Percentiles rank a stretch among this genome's conserved stretches.
These are phyloP conservation scores for Cotesia vestalis DNA, from an alignment of 1,140 invertebrate species.

Conservation along the genomic window DNA sequence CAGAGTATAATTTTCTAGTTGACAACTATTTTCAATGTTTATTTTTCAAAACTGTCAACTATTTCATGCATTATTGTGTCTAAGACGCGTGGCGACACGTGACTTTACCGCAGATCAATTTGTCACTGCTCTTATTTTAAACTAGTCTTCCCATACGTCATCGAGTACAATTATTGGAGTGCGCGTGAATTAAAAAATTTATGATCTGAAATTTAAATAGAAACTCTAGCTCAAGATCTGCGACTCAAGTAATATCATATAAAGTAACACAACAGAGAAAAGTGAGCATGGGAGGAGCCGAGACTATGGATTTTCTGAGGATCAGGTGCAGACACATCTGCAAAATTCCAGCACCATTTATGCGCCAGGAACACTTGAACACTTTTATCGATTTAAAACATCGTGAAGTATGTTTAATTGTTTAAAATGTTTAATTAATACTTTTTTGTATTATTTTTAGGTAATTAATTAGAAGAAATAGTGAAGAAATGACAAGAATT, in stretches of 20 bases:
- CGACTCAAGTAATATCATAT: too few species aligned
- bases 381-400: background rate
- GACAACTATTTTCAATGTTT: constrained; percentile 9
- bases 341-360: background rate
- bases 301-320: constrained; percentile 41
- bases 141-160: too few species aligned
- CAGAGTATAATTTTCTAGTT: constrained; percentile 15
- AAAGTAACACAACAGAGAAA: too few species aligned
- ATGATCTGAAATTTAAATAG: too few species aligned
- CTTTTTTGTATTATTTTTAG: background rate
- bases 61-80: background rate
- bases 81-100: constrained; percentile 34
- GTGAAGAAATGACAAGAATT: too few species aligned
- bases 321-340: constrained; percentile 48
- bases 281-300: background rate
- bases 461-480: too few species aligned
- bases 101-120: constrained; percentile 27
- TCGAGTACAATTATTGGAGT: constrained; percentile 19
- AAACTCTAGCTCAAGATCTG: too few species aligned
- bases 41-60: background rate
- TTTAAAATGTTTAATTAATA: too few species aligned
- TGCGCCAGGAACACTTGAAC: constrained; percentile 8
- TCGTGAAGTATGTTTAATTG: background rate
- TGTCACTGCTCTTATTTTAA: constrained; percentile 20
- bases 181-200: too few species aligned